Evolutionary conservation across 2,888 invertebrate genomes (phyloP), one percentile per base, ranked within the genome.

Genomic region (Coelogynopora nodosa): DNA sequence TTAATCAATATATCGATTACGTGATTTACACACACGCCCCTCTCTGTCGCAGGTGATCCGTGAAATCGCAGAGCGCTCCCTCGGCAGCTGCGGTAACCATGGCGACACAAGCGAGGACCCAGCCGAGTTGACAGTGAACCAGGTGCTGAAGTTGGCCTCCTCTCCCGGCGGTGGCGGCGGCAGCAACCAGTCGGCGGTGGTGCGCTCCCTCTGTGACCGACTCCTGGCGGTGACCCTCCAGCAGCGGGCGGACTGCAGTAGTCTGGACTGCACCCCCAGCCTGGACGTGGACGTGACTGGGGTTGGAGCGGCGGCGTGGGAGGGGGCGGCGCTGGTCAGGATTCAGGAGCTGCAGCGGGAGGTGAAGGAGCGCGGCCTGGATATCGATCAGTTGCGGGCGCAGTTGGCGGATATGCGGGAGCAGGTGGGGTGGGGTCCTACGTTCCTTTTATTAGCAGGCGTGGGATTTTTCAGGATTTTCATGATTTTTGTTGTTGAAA

Each of bases 121-220:
- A n/a, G n/a, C n/a, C n/a, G n/a, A n/a, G n/a, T n/a, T n/a, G n/a
- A n/a, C n/a, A n/a, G n/a, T n/a, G n/a, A n/a, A n/a, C n/a, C n/a
- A n/a, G n/a, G n/a, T n/a, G n/a, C n/a, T n/a, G n/a, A n/a, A n/a
- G n/a, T n/a, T n/a, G 5, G 5, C 49, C 49, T 49, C 49, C 49
- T 10, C 49, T 49, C 49, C 49, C 49, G 5, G 5, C 49, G n/a
- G n/a, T n/a, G n/a, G n/a, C n/a, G n/a, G n/a, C n/a, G n/a, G n/a
- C n/a, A n/a, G n/a, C n/a, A n/a, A n/a, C n/a, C n/a, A n/a, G n/a
- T n/a, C n/a, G n/a, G n/a, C 27, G 74, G 27, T 74, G 5, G 74
- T 74, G 5, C 74, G 74, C 74, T 74, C 74, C 74, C 74, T 74
- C 74, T 74, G 74, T 26, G 74, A 74, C 23, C 74, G 74, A 13